Conservation (phyloP, 2,797 vertebrate species). For the Glyptemys insculpta region DNA sequence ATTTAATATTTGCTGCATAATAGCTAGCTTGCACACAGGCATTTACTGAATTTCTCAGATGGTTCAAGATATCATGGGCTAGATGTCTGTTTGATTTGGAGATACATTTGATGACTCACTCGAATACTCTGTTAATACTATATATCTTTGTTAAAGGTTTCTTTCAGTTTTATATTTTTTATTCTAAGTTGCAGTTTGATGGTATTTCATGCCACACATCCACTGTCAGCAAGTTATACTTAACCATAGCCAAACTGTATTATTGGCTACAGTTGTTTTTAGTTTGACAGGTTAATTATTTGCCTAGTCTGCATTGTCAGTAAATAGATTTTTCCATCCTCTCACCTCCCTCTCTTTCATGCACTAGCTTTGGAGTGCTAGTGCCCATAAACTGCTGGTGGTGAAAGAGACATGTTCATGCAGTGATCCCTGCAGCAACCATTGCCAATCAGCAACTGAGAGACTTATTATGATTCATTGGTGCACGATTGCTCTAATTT, state of each 20-base stretch:
- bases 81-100: background rate
- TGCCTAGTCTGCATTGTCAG: background rate
- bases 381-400: constrained; percentile 41
- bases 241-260: background rate
- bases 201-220: background rate
- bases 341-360: constrained; percentile 18
- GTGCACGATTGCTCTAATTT: constrained; percentile 65
- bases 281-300: background rate
- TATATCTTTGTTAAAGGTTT: background rate
- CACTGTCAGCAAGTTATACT: constrained; percentile 18
- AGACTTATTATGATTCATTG: constrained; percentile 64
- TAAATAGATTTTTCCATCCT: constrained; percentile 41
- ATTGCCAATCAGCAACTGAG: constrained; percentile 67
- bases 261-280: background rate
- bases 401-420: constrained; percentile 32
- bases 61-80: background rate
- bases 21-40: constrained; percentile 35
- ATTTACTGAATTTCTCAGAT: constrained; percentile 52
- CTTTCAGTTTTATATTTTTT: constrained; percentile 34
- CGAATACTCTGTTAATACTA: background rate
- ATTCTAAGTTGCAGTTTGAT: background rate
- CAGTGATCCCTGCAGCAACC: constrained; percentile 45
- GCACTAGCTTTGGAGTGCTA: constrained; percentile 10
- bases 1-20: constrained; percentile 13
- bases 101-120: background rate